These are phyloP conservation scores for Ornithorhynchus anatinus DNA, from an alignment of 2,113 vertebrate species.

Conservation along the genomic window DNA sequence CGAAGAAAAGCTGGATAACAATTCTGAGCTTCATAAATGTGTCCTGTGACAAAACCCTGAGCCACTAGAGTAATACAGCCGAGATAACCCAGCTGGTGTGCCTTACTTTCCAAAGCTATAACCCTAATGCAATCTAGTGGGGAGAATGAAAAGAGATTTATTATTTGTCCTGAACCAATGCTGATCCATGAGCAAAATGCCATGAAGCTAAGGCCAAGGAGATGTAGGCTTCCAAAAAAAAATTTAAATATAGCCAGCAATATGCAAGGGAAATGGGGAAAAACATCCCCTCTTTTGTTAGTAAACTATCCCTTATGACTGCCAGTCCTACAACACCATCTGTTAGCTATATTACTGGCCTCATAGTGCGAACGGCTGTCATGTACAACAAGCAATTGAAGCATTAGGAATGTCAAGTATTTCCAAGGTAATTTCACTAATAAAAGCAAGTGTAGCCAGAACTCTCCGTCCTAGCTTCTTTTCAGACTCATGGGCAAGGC, in stretches of 20 bases:
- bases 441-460: conserved; percentile 5
- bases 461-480: background rate
- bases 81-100: conserved; percentile 48
- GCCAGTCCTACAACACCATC: conserved; percentile 21
- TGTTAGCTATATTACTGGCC: conserved; percentile 31
- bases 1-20: background rate
- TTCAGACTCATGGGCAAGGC: background rate
- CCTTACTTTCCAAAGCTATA: conserved; percentile 53
- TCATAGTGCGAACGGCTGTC: conserved; percentile 12
- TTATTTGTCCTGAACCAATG: conserved; percentile 14
- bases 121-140: background rate
- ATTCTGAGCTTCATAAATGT: conserved; percentile 29
- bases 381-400: conserved; percentile 31
- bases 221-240: background rate
- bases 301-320: conserved; percentile 35
- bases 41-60: conserved; percentile 12
- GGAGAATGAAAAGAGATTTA: conserved; percentile 40
- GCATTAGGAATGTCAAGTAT: conserved; percentile 5
- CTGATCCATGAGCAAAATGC: conserved; percentile 12
- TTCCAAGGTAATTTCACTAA: conserved; percentile 34
- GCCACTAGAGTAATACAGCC: conserved; percentile 11
- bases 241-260: background rate
- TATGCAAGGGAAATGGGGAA: conserved; percentile 20
- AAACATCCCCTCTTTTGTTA: conserved; percentile 38
- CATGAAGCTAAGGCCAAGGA: background rate